phyloP scores from a whole-genome alignment of 2,888 invertebrate species.

The Zele albiditarsus region DNA sequence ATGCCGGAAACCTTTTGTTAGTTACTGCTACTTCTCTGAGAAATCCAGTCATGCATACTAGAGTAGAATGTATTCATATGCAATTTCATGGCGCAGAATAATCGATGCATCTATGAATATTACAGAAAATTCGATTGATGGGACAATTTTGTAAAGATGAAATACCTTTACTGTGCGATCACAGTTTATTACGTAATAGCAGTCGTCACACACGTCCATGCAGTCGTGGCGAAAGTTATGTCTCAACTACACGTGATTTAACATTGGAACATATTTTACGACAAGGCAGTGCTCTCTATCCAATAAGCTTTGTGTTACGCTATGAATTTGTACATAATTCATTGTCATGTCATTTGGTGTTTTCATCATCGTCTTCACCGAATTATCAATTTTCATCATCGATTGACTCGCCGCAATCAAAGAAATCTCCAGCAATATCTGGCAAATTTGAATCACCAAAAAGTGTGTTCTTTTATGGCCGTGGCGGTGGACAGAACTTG shows the following conservation, averaged over 20 bases:
- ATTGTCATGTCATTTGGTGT: constrained; percentile 68
- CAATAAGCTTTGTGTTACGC: constrained; percentile 83
- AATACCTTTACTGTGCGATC: constrained; percentile 83
- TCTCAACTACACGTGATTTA: constrained; percentile 83
- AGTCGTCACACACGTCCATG: constrained; percentile 83
- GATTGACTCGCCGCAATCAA: not conserved
- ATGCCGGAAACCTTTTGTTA: too few species aligned
- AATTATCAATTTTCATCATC: constrained; percentile 48
- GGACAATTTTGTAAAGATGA: constrained; percentile 87
- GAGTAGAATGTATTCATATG: too few species aligned
- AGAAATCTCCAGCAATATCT: constrained; percentile 52
- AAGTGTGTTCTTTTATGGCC: constrained; percentile 87
- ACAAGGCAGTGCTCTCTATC: constrained; percentile 86
- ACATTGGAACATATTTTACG: constrained; percentile 84
- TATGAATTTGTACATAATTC: constrained; percentile 86
- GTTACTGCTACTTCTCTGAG: too few species aligned
- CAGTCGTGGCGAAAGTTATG: constrained; percentile 82
- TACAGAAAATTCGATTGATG: constrained; percentile 72
- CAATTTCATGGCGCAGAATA: not conserved
- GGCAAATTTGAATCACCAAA: constrained; percentile 84
- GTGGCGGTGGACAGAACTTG: constrained; percentile 85
- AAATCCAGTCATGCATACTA: too few species aligned
- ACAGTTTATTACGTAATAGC: constrained; percentile 82
- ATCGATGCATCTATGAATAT: constrained; percentile 1
- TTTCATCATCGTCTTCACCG: constrained; percentile 60